Conservation (phyloP, 2,888 invertebrate genomes). For the Charanyca ferruginea region DNA sequence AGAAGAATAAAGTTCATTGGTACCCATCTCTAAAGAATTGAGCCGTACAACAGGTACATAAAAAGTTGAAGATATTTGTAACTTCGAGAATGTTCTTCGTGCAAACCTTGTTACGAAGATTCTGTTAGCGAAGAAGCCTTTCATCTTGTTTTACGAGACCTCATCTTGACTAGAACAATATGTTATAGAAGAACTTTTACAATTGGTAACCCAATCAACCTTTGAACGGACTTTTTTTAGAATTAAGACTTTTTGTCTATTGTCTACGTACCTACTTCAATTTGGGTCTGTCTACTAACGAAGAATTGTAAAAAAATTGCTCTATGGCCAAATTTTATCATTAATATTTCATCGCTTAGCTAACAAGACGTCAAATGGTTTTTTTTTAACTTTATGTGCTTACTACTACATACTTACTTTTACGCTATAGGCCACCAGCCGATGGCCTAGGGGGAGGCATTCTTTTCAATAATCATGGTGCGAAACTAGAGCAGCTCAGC, state of each 20-base stretch:
- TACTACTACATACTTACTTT: no score
- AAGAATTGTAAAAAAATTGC: slow-evolving; percentile 41
- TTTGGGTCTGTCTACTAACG: slow-evolving; percentile 16
- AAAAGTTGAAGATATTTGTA: slow-evolving; percentile 39
- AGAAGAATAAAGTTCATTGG: background rate
- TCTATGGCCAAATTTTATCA: slow-evolving; percentile 43
- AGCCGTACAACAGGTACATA: slow-evolving; percentile 11
- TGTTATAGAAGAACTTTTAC: slow-evolving; percentile 34
- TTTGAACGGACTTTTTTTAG: slow-evolving; percentile 29
- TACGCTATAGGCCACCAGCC: no score
- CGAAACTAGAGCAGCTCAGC: slow-evolving; percentile 35
- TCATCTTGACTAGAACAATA: slow-evolving; percentile 42
- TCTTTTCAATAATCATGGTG: slow-evolving; percentile 4
- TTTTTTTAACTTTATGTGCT: no score
- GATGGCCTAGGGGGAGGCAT: no score
- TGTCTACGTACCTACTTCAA: background rate
- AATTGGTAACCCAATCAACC: slow-evolving; percentile 44
- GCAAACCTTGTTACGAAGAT: slow-evolving; percentile 54
- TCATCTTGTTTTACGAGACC: slow-evolving; percentile 53
- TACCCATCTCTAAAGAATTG: background rate
- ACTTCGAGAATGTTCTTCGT: slow-evolving; percentile 36
- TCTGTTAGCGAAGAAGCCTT: slow-evolving; percentile 53
- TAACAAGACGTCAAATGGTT: no score
- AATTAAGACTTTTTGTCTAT: slow-evolving; percentile 36
- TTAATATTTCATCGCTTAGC: slow-evolving; percentile 15